phyloP scores from a whole-genome alignment of 2,113 vertebrate species.

The Callipepla californica region DNA sequence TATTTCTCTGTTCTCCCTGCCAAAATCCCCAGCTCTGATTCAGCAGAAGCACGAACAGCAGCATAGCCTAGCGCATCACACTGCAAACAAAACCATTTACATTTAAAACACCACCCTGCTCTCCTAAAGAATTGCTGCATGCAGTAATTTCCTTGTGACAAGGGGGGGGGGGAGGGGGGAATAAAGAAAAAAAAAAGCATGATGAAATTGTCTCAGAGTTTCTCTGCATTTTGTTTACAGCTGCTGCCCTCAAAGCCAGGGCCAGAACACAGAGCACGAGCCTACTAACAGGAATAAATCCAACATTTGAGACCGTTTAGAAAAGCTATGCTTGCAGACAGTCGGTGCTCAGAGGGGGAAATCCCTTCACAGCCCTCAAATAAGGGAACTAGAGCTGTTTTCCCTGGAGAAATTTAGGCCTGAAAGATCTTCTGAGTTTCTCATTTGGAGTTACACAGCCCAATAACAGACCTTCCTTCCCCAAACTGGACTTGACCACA shows the following conservation, averaged over 20 bases:
- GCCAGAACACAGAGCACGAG: rapidly evolving
- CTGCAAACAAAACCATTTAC: constrained; percentile 14
- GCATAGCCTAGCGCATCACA: not conserved
- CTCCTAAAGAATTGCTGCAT: constrained; percentile 37
- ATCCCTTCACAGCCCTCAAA: constrained; percentile 37
- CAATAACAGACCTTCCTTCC: not conserved
- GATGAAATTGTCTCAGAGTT: constrained; percentile 53
- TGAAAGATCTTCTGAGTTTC: constrained; percentile 44
- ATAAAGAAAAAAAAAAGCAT: not conserved
- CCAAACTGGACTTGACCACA: not conserved
- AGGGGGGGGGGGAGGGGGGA: rapidly evolving
- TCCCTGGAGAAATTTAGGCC: constrained; percentile 55
- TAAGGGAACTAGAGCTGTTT: constrained; percentile 32
- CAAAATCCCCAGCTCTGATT: constrained; percentile 39
- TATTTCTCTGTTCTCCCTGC: not conserved
- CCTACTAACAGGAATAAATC: constrained; percentile 49
- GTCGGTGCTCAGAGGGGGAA: not conserved
- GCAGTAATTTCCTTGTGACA: constrained; percentile 23
- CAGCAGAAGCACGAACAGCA: not conserved
- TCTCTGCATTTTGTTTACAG: constrained; percentile 39
- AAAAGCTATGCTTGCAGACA: constrained; percentile 33
- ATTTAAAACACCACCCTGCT: constrained; percentile 16
- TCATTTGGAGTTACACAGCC: constrained; percentile 24
- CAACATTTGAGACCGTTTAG: constrained; percentile 34
- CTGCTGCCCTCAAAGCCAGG: not conserved